Base-by-base conservation (phyloP, 2,888 invertebrate genomes). In the Lithophane semibrunnea region DNA sequence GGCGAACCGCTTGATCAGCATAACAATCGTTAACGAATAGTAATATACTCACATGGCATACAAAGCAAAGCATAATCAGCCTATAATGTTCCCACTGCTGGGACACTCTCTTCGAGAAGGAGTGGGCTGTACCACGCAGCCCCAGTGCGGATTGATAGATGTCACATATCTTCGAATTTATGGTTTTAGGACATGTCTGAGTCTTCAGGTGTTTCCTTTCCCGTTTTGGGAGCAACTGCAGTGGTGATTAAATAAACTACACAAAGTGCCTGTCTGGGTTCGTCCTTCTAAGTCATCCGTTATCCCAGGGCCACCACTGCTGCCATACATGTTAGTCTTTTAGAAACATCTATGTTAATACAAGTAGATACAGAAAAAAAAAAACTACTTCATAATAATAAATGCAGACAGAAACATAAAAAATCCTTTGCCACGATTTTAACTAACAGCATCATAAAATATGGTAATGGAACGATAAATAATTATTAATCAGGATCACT, bases 1-100 rank as follows among this genome's bases (percentile, higher is more conserved):
- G 58, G 52, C 66, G 77, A 49, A 66, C 72, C n/a, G 60, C 69
- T 74, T 69, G 52, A 75, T 80, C 85, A 75, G 66, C 83, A 84
- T 77, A 72, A 84, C 72, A 81, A 84, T 80, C 13, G 72, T 70
- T 64, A 70, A 61, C 71, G 29, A 73, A 75, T 64, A 67, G 49
- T 56, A 37, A 66, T 44, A 74, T 61, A 42, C 44, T 80, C 29
- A n/a, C 49, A 67, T 75, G 12, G 42, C 61, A 61, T 54, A 67
- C n/a, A 77, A 29, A 67, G 29, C 29, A 49, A 4, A 67, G 21
- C 67, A 37, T 29, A 52, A 1, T 52, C 16, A 37, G 67, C 3
- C n/a, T n/a, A 21, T 49, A 29, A 49, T 29, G 13, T 52, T 29
- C 2, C 13, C 49, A 49, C 47, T 49, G 21, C 29, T 67, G 21